Evolutionary conservation across 2,888 invertebrate genomes (phyloP), one percentile per base, ranked within the genome.

Genomic region (Torymus texanus): DNA sequence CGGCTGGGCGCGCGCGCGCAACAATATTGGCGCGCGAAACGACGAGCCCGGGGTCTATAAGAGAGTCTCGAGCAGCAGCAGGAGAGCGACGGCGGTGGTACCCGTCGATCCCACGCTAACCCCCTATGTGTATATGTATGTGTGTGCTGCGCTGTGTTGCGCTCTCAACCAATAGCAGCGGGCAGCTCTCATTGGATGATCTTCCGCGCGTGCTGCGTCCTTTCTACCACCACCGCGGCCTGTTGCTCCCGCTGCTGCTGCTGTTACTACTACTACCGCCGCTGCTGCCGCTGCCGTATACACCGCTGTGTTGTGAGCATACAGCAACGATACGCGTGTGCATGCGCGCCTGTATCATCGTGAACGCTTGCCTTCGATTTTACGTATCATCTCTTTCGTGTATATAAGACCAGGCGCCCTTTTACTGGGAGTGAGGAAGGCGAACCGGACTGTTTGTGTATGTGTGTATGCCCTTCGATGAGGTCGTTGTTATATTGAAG

Each of bases 51-150:
- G 41, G 80, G 83, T 80, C 84, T 84, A 81, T 84, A 84, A 83
- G 83, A 81, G 82, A 78, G 80, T 70, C 66, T 70, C 66, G 74
- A 55, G 78, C 72, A 66, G 29, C 5, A 29, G 29, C 41, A 21
- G 21, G 21, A 21, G 21, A 21, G 21, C 21, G 21, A 21, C 10
- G 41, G 41, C 41, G 1, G 41, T 8, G 41, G 41, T 41, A 41
- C 41, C 41, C 8, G 41, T 8, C 82, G 78, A 76, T 81, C 83
- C 83, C 83, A 84, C 83, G 82, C 83, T 80, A 81, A 81, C 81
- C 82, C 78, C 80, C 41, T 41, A 1, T 5, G 41, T 41, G 41
- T 41, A 8, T 41, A 8, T 8, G 8, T 21, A 21, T 2, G 2
- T 21, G 21, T 2, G 21, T 2, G 21, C 21, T n/a, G n/a, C 21